A percentile compares a stretch with the other conserved stretches of the same genome.
phyloP scores from a whole-genome alignment of 2,888 invertebrate genomes.

The Eupithecia abbreviata region DNA sequence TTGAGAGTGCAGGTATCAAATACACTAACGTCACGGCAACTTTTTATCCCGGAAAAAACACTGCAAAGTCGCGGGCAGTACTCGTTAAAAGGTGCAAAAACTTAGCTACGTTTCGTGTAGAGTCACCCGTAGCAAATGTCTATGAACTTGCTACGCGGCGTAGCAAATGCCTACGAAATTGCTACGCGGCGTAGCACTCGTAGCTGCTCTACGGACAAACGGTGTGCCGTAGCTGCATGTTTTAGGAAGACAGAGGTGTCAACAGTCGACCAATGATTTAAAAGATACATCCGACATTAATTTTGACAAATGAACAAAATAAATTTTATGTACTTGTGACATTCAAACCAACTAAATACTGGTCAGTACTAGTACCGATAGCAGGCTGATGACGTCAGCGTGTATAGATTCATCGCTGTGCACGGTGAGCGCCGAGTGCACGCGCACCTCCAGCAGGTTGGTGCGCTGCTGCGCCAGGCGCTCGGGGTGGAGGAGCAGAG shows the following conservation, averaged over 20 bases:
- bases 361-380: constrained; percentile 58
- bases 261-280: too few relatives aligned
- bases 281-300: too few relatives aligned
- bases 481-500: constrained; percentile 68
- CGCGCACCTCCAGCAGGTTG: constrained; percentile 60
- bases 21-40: too few relatives aligned
- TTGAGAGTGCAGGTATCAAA: too few relatives aligned
- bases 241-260: too few relatives aligned
- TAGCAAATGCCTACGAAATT: background rate
- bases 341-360: background rate
- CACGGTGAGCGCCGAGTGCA: constrained; percentile 69
- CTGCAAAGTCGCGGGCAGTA: too few relatives aligned
- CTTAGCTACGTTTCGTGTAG: too few relatives aligned
- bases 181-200: background rate
- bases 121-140: background rate
- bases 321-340: too few relatives aligned
- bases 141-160: background rate
- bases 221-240: too few relatives aligned
- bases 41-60: too few relatives aligned
- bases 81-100: too few relatives aligned
- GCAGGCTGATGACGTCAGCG: constrained; percentile 67
- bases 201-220: background rate
- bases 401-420: constrained; percentile 69
- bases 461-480: constrained; percentile 50
- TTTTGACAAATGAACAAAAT: too few relatives aligned